Percentiles rank a stretch among this genome's conserved stretches.
Conservation (phyloP, 2,888 invertebrate species). For the Plebejus argus region DNA sequence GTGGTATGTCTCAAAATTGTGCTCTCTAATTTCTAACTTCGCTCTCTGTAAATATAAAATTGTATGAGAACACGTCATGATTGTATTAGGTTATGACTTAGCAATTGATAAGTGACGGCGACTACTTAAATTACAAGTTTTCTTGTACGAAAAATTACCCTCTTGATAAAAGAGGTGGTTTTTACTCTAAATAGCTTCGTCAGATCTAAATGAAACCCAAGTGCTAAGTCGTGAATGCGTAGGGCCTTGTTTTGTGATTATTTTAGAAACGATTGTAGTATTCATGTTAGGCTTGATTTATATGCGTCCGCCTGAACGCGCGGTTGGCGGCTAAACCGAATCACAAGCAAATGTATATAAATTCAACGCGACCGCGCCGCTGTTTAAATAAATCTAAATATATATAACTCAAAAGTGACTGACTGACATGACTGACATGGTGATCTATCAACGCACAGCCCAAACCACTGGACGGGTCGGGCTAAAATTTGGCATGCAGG, state of each 20-base stretch:
- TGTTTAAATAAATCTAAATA: too few species aligned
- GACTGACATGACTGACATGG: too few species aligned
- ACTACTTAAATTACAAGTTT: background rate
- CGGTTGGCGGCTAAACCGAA: too few species aligned
- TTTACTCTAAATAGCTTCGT: background rate
- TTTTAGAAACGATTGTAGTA: constrained; percentile 19
- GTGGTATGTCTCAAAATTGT: constrained; percentile 50
- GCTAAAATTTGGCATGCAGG: too few species aligned
- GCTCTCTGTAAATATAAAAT: constrained; percentile 57
- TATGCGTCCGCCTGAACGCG: too few species aligned
- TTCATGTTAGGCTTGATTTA: background rate
- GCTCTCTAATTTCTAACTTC: constrained; percentile 64
- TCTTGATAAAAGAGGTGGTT: background rate
- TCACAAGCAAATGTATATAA: too few species aligned
- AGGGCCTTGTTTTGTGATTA: constrained; percentile 23
- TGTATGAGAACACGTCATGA: constrained; percentile 21
- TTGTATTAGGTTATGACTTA: constrained; percentile 5
- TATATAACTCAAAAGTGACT: too few species aligned
- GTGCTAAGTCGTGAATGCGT: background rate
- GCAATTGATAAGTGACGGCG: background rate
- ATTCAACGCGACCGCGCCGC: too few species aligned
- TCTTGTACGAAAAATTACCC: background rate
- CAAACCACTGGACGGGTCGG: too few species aligned
- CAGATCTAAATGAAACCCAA: background rate
- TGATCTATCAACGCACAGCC: too few species aligned